These are phyloP conservation scores for Cardiocondyla obscurior DNA, from an alignment of 1,140 invertebrate genomes.

Conservation along the genomic window DNA sequence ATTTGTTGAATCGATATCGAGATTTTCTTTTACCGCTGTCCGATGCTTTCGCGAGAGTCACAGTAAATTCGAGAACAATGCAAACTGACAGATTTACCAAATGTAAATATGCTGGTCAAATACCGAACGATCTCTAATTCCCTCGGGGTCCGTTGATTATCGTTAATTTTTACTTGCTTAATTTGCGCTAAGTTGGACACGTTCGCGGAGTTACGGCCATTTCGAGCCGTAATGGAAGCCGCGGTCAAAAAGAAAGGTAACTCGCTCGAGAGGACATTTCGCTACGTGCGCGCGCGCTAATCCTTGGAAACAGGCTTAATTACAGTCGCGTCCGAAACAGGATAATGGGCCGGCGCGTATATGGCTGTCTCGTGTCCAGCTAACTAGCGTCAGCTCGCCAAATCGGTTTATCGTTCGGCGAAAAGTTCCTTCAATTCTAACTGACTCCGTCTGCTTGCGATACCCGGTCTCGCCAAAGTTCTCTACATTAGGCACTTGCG, in stretches of 20 bases:
- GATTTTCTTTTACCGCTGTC: not conserved
- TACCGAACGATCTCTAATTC: not conserved
- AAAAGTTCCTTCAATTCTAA: conserved; percentile 79
- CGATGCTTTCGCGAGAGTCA: not conserved
- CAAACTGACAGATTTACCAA: not conserved
- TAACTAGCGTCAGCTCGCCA: conserved; percentile 78
- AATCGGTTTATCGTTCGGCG: conserved; percentile 80
- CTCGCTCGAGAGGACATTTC: conserved; percentile 13
- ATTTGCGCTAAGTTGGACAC: not conserved
- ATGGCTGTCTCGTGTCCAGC: conserved; percentile 79
- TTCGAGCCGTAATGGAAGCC: conserved; percentile 50
- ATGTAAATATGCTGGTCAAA: not conserved
- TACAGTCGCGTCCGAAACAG: conserved; percentile 73
- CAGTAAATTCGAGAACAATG: not conserved
- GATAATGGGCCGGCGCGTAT: conserved; percentile 75
- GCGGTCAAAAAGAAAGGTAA: conserved; percentile 58
- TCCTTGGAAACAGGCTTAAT: conserved; percentile 80
- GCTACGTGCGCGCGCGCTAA: conserved; percentile 63
- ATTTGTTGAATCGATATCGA: not conserved
- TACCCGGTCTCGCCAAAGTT: conserved; percentile 57
- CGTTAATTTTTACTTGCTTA: conserved; percentile 14
- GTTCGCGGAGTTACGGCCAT: conserved; percentile 17
- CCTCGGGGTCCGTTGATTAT: not conserved
- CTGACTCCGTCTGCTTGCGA: conserved; percentile 68
- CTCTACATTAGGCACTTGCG: conserved; percentile 69